Percentiles rank a stretch among this genome's conserved stretches.
phyloP scores from a whole-genome alignment of 2,888 invertebrate species.

The Mechanitis messenoides region DNA sequence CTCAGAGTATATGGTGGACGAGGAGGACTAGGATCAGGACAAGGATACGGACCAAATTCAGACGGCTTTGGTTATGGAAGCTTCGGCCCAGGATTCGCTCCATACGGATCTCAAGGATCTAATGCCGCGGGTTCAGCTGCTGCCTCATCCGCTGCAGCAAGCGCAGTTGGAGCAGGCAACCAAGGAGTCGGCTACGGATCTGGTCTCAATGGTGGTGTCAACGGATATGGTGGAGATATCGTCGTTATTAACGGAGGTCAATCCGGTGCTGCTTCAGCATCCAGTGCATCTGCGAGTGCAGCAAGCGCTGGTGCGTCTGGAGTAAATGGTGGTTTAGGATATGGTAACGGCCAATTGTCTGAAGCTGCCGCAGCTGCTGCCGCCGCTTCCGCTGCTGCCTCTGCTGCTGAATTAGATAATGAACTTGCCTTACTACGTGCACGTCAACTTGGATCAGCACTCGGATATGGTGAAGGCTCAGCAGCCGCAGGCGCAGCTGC shows the following conservation, averaged over 20 bases:
- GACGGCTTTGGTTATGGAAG: not conserved
- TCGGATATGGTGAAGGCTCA: too few species aligned
- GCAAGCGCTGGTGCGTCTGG: constrained; percentile 7
- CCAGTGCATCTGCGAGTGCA: constrained; percentile 8
- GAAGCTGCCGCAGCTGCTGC: too few species aligned
- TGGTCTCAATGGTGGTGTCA: too few species aligned
- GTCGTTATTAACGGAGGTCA: constrained; percentile 2
- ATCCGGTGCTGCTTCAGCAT: constrained; percentile 8
- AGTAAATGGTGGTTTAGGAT: not conserved
- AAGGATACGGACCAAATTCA: not conserved
- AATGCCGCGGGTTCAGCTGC: constrained; percentile 13
- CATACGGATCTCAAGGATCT: constrained; percentile 12
- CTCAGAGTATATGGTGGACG: constrained; percentile 1
- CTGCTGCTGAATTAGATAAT: too few species aligned
- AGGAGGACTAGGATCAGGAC: not conserved
- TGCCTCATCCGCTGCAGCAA: constrained; percentile 13
- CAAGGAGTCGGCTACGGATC: too few species aligned
- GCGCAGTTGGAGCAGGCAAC: not conserved
- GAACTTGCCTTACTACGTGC: too few species aligned
- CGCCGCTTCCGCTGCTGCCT: too few species aligned
- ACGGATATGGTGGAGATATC: not conserved
- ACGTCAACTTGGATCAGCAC: too few species aligned
- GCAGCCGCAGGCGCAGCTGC: too few species aligned
- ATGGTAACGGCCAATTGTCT: constrained; percentile 3
- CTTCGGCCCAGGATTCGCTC: constrained; percentile 8